These are phyloP conservation scores for Cataglyphis altisquamis DNA, from an alignment of 2,888 invertebrate species.

Conservation along the genomic window DNA sequence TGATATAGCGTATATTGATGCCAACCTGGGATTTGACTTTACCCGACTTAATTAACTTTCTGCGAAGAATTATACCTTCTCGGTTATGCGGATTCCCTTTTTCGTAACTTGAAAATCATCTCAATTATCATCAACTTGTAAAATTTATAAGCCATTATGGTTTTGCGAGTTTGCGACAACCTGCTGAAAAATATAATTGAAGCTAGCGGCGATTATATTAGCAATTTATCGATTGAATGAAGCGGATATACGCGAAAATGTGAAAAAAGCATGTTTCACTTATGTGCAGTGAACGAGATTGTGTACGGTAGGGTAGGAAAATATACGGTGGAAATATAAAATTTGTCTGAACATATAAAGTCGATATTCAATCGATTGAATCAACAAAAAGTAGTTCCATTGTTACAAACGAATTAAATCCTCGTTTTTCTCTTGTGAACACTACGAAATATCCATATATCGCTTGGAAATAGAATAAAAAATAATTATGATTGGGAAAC, in stretches of 20 bases:
- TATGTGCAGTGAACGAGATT: neutral
- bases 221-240: conserved; percentile 10
- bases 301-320: neutral
- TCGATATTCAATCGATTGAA: conserved; percentile 18
- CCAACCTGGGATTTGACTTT: conserved; percentile 69
- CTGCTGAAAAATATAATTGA: conserved; percentile 11
- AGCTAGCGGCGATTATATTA: neutral
- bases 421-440: neutral
- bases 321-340: conserved; percentile 15
- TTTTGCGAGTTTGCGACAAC: conserved; percentile 19
- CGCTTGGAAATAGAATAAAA: conserved; percentile 1
- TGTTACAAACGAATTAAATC: conserved; percentile 30
- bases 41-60: conserved; percentile 67
- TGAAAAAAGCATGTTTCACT: neutral
- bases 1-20: conserved; percentile 30
- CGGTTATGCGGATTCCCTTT: conserved; percentile 51
- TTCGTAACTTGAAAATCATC: conserved; percentile 63
- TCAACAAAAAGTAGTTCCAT: conserved; percentile 21
- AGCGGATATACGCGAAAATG: neutral
- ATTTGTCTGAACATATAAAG: neutral
- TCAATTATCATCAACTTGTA: conserved; percentile 55
- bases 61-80: conserved; percentile 71
- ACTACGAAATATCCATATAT: neutral
- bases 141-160: conserved; percentile 57
- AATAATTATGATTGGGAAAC: neutral